Percentiles rank a stretch among this genome's conserved stretches.
These are phyloP conservation scores for Heliconius himera DNA, from an alignment of 1,140 invertebrate species.

Conservation along the genomic window DNA sequence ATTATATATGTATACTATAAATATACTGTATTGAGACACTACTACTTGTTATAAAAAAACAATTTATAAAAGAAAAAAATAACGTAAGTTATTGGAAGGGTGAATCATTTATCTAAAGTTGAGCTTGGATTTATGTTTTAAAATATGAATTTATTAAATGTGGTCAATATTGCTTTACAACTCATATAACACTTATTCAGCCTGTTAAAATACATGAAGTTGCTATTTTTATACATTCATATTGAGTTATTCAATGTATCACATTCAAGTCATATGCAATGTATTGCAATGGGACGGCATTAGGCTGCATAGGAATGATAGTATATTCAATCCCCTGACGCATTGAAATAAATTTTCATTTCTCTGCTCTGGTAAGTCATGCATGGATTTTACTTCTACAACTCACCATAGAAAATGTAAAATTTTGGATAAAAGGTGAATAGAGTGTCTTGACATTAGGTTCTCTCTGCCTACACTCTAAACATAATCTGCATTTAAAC, in stretches of 20 bases:
- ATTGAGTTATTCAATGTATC: background rate
- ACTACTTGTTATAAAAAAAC: background rate
- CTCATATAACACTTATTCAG: background rate
- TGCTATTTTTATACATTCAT: background rate
- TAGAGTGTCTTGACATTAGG: too few species aligned
- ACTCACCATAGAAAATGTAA: too few species aligned
- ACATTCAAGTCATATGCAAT: too few species aligned
- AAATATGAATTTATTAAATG: background rate
- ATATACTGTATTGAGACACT: background rate
- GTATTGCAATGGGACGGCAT: too few species aligned
- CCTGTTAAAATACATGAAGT: background rate
- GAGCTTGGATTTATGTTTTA: background rate
- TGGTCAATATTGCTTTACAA: background rate
- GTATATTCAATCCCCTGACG: too few species aligned
- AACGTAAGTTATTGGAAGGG: background rate
- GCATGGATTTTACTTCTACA: too few species aligned
- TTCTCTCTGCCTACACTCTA: too few species aligned
- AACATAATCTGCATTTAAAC: too few species aligned
- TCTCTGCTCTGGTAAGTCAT: background rate
- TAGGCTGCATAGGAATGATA: too few species aligned
- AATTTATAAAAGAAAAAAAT: background rate
- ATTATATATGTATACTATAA: background rate
- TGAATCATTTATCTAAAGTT: background rate
- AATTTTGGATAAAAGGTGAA: too few species aligned
- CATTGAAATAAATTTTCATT: background rate